Evolutionary conservation across 2,113 vertebrate genomes (phyloP), one percentile per base, ranked within the genome.

Genomic region (Xiphophorus maculatus): DNA sequence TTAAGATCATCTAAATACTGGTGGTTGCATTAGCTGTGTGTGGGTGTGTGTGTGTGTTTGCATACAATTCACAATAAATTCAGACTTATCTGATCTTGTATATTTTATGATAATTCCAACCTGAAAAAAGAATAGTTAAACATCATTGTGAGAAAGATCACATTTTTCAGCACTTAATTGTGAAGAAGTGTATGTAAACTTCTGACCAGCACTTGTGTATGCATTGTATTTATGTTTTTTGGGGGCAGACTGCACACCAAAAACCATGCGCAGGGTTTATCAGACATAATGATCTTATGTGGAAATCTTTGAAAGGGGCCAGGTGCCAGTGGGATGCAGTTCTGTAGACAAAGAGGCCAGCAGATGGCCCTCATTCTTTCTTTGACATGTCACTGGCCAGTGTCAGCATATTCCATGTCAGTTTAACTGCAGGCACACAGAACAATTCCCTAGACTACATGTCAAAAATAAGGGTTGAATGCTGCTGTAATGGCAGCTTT

Each of bases 401-500:
- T 77, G 87, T 90, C 88, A 89, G 90, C 87, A 90, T 85, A 85
- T 90, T 87, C 87, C 76, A 76, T 86, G 96, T 97, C 81, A 91
- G 91, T 72, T 89, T 29, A 2, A 65, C 84, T 74, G 77, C 73
- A 79, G 74, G 30, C 77, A 29, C 51, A 81, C 74, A 66, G 42
- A 65, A 62, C 85, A 80, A 70, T 76, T 64, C 73, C 62, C 65
- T 67, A 19, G 61, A 87, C 77, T 8, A 5, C 17, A 65, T 89
- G 87, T 90, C 90, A 92, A 69, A 84, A 84, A 77, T 70, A 74
- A 74, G 76, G 75, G 84, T 84, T 85, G 83, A 76, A 79, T 72
- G 30, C 74, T 5, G 75, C 79, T 8, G 33, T 35, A 86, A 84
- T 35, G 7, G 88, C 86, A 71, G 6, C 4, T 73, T 82, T 87